Percentiles rank a stretch among this genome's conserved stretches.
Evolutionary conservation across 2,888 invertebrate genomes (phyloP).

Genomic region (Fabriciana adippe): DNA sequence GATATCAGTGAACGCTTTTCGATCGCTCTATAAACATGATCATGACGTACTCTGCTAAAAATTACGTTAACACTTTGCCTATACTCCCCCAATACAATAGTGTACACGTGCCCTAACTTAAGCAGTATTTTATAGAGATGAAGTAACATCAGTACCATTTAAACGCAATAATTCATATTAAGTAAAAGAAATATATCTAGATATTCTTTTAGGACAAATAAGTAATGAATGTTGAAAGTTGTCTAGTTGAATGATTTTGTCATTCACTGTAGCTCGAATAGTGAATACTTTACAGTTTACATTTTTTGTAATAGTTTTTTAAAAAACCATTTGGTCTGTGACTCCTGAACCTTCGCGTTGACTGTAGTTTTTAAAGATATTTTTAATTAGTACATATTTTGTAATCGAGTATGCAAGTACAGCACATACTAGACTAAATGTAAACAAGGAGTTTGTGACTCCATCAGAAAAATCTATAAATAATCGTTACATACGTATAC

Average conservation of each 20-base stretch:
- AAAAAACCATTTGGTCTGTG: constrained; percentile 35
- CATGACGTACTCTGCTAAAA: constrained; percentile 28
- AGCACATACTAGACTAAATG: constrained; percentile 56
- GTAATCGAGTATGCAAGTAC: constrained; percentile 43
- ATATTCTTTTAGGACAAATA: constrained; percentile 22
- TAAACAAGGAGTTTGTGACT: constrained; percentile 57
- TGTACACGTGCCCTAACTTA: constrained; percentile 27
- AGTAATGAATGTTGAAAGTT: constrained; percentile 26
- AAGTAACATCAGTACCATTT: constrained; percentile 27
- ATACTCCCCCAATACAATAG: constrained; percentile 23
- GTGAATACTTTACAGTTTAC: constrained; percentile 25
- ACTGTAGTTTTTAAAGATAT: constrained; percentile 35
- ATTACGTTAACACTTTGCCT: constrained; percentile 25
- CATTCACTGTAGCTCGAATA: constrained; percentile 34
- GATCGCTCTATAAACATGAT: constrained; percentile 38
- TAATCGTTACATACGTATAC: background rate
- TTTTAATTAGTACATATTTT: constrained; percentile 32
- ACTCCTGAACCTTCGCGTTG: constrained; percentile 29
- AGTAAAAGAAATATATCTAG: constrained; percentile 25
- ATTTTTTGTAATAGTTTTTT: constrained; percentile 32
- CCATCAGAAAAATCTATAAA: constrained; percentile 7
- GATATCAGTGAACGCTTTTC: constrained; percentile 51
- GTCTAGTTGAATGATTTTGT: constrained; percentile 15
- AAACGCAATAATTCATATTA: constrained; percentile 31
- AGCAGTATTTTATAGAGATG: constrained; percentile 43